Evolutionary conservation across 2,888 invertebrate species (phyloP).

Genomic region (Pseudococcus viburni): DNA sequence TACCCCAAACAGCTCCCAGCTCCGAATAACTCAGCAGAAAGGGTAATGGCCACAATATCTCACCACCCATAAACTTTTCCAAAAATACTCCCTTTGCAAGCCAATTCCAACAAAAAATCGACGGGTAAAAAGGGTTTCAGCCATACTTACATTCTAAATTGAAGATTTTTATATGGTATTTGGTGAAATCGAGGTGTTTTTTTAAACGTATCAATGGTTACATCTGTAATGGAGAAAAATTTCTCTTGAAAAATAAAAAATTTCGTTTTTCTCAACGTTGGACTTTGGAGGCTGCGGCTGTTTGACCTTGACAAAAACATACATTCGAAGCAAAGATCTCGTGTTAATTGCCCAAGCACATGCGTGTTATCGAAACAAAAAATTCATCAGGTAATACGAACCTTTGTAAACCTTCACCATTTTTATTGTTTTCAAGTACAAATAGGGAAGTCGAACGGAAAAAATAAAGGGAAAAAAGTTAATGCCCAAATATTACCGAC

Average conservation of each 20-base stretch:
- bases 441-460: not conserved
- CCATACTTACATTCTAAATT: conserved; percentile 45
- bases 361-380: not conserved
- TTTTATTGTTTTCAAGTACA: not conserved
- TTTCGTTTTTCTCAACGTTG: not conserved
- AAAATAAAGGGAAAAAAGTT: not conserved
- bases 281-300: not conserved
- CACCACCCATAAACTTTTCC: no score
- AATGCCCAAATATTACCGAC: conserved; percentile 1
- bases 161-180: conserved; percentile 38
- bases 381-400: conserved; percentile 11
- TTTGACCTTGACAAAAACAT: conserved; percentile 53
- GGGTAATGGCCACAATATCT: no score
- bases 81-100: not conserved
- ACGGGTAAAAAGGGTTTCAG: not conserved
- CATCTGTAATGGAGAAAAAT: conserved; percentile 50
- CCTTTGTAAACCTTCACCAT: conserved; percentile 34
- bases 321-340: not conserved
- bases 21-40: no score
- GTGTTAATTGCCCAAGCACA: not conserved
- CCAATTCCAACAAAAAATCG: not conserved
- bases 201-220: conserved; percentile 47
- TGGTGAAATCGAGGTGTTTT: conserved; percentile 31
- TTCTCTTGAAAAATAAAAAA: not conserved
- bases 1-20: no score